Evolutionary conservation across 2,113 vertebrate genomes (phyloP), one percentile per base, ranked within the genome.

Genomic region (Sprattus sprattus): DNA sequence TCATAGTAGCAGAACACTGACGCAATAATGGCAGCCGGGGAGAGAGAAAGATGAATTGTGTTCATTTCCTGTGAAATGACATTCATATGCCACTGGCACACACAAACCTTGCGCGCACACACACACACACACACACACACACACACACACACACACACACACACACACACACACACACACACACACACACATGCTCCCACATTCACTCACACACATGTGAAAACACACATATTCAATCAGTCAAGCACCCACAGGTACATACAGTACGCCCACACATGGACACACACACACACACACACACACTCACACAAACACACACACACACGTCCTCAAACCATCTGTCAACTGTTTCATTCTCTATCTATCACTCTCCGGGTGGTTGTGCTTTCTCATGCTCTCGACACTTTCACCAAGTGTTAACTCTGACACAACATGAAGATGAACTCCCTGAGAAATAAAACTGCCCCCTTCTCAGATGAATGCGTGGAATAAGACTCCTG

Each of bases 321-420:
- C 52, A 54, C 52, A 54, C 18, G 18, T 4, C 20, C 18, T 60
- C 54, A 60, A 82, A 81, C 84, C 64, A 85, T 88, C 87, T 85
- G 84, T 88, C 84, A 83, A 88, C 18, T 20, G 54, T 60, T 22
- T 60, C 20, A 22, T 22, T 18, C 54, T 60, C 20, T 6, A 22
- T 60, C 54, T 20, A 22, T 60, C 54, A 60, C 54, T 22, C 54
- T 20, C 18, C 22, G 20, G 54, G 54, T 22, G 54, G 54, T 18
- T 22, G 16, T 18, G 54, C 4, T 60, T 60, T 60, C 18, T 60
- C 54, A 60, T 18, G 54, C 52, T 54, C 52, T 54, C 52, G 16
- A 54, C 84, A 87, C 32, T 87, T 87, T 83, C 86, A 54, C 9
- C 81, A 25, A 84, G 75, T 15, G 57, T 45, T 87, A 81, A 87